Conservation (phyloP, 2,113 vertebrate species). For the Delphinus delphis region DNA sequence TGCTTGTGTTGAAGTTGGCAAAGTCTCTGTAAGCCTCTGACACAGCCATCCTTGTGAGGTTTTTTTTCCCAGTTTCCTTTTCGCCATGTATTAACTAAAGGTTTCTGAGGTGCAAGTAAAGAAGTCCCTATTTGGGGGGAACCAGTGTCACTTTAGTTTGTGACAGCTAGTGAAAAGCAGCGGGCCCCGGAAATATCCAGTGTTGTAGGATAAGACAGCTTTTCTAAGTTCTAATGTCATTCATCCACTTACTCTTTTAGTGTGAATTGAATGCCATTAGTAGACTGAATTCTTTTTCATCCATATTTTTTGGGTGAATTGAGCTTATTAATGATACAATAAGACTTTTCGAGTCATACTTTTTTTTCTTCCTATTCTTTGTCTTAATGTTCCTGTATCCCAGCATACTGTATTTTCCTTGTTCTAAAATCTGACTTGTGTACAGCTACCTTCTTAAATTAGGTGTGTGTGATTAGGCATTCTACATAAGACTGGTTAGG, state of each 20-base stretch:
- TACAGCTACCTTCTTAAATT: conserved; percentile 1
- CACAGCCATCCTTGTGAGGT: not conserved
- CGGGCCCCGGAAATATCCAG: not conserved
- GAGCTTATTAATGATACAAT: not conserved
- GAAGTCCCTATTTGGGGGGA: not conserved
- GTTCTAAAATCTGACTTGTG: conserved; percentile 23
- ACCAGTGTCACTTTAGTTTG: not conserved
- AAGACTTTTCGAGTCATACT: not conserved
- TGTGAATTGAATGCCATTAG: not conserved
- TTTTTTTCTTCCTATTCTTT: not conserved
- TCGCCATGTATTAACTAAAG: not conserved
- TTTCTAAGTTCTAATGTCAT: not conserved
- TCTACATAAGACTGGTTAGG: conserved; percentile 3
- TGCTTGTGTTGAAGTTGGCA: not conserved
- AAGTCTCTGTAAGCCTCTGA: not conserved
- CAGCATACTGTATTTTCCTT: conserved; percentile 16
- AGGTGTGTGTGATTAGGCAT: not conserved
- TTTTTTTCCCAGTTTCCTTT: not conserved
- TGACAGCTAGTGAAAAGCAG: not conserved
- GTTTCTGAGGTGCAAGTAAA: not conserved
- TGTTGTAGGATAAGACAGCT: not conserved
- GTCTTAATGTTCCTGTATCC: not conserved
- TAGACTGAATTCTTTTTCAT: not conserved
- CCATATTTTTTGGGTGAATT: not conserved
- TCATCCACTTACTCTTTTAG: not conserved